These are phyloP conservation scores for Nettapus auritus DNA, from an alignment of 2,113 vertebrate genomes.

Conservation along the genomic window DNA sequence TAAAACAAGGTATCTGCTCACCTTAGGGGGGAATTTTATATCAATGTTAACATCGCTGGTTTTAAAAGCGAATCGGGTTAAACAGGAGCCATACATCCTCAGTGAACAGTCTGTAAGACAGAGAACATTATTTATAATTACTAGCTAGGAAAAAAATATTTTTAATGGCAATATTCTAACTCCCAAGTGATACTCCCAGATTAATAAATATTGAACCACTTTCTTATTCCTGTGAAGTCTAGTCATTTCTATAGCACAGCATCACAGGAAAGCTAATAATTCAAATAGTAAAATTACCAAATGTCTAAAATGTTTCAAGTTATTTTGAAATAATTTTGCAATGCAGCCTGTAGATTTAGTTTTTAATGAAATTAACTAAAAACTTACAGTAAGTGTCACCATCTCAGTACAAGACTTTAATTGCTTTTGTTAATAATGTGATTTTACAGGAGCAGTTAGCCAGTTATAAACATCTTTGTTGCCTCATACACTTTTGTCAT, in stretches of 20 bases:
- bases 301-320: background rate
- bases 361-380: background rate
- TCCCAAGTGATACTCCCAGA: background rate
- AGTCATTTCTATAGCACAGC: background rate
- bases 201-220: background rate
- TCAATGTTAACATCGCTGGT: conserved; percentile 96
- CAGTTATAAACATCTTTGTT: background rate
- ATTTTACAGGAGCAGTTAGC: background rate
- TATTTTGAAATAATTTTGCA: background rate
- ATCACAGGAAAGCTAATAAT: background rate
- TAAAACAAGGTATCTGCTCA: conserved; percentile 72
- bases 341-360: background rate
- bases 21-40: conserved; percentile 89
- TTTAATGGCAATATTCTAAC: background rate
- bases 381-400: background rate
- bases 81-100: conserved; percentile 94
- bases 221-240: background rate
- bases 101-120: conserved; percentile 88
- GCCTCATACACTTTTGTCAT: background rate
- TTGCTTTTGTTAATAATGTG: background rate
- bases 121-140: conserved; percentile 25
- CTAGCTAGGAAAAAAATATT: background rate
- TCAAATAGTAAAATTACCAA: background rate
- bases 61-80: conserved; percentile 95
- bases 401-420: background rate